Conservation (phyloP, 2,113 vertebrate species). For the Psilopsiagon aymara region DNA sequence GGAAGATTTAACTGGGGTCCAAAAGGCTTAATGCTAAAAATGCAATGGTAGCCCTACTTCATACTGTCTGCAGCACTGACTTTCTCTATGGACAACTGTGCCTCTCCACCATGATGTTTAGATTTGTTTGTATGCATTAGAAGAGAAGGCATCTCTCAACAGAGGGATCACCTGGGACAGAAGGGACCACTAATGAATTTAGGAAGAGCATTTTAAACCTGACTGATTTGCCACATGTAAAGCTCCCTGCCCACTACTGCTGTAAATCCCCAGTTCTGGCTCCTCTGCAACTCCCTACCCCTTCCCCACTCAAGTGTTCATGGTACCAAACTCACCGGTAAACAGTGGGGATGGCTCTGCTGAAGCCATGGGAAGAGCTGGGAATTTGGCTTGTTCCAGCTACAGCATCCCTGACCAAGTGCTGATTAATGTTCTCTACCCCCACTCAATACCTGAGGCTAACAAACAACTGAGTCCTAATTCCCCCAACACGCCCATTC, state of each 20-base stretch:
- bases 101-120: background rate
- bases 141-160: background rate
- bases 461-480: background rate
- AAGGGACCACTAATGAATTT: background rate
- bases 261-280: background rate
- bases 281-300: background rate
- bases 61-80: background rate
- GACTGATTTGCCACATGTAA: background rate
- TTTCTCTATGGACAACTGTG: background rate
- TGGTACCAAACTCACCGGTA: rapidly evolving
- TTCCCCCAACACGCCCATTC: background rate
- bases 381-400: rapidly evolving
- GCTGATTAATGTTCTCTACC: background rate
- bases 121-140: background rate
- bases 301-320: background rate
- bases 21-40: background rate
- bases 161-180: background rate
- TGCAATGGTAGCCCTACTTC: background rate
- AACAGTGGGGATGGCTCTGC: background rate
- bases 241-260: background rate
- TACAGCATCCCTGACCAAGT: background rate
- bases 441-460: rapidly evolving
- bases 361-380: rapidly evolving
- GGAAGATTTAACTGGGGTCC: background rate
- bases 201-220: background rate